Percentiles rank a stretch among this genome's conserved stretches.
Conservation (phyloP, 2,888 invertebrate genomes). For the Calliphora vomitoria region DNA sequence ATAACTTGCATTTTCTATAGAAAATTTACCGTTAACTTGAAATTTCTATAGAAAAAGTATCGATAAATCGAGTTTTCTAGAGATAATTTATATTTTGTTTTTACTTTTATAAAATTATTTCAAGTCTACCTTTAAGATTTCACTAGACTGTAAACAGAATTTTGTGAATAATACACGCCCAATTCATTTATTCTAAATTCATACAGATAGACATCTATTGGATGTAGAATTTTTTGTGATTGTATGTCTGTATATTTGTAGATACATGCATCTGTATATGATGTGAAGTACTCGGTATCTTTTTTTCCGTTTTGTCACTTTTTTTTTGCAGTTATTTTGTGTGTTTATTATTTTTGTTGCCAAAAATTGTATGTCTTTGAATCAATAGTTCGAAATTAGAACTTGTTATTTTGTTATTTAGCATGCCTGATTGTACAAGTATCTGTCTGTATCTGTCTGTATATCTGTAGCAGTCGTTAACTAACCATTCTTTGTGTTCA, state of each 20-base stretch:
- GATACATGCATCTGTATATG: background rate
- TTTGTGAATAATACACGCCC: conserved; percentile 48
- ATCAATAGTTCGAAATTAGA: conserved; percentile 70
- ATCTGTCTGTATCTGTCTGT: background rate
- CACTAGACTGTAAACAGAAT: conserved; percentile 20
- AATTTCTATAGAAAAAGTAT: no score
- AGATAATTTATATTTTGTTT: no score
- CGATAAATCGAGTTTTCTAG: no score
- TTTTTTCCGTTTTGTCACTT: background rate
- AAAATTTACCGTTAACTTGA: no score
- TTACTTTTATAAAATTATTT: no score
- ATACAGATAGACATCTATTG: conserved; percentile 1
- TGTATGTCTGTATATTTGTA: background rate
- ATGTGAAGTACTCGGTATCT: conserved; percentile 2
- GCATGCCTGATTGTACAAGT: conserved; percentile 50
- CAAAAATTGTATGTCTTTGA: conserved; percentile 66
- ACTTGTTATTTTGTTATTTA: conserved; percentile 57
- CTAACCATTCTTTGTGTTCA: conserved; percentile 55
- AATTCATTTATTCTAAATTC: conserved; percentile 52
- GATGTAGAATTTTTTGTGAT: conserved; percentile 16
- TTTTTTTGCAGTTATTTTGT: conserved; percentile 17
- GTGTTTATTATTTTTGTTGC: conserved; percentile 47
- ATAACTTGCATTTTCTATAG: background rate
- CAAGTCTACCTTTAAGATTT: background rate
- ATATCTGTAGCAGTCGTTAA: conserved; percentile 26